These are phyloP conservation scores for Stichopus horrens DNA, from an alignment of 53 echinoderm and acorn worm species.

Conservation along the genomic window DNA sequence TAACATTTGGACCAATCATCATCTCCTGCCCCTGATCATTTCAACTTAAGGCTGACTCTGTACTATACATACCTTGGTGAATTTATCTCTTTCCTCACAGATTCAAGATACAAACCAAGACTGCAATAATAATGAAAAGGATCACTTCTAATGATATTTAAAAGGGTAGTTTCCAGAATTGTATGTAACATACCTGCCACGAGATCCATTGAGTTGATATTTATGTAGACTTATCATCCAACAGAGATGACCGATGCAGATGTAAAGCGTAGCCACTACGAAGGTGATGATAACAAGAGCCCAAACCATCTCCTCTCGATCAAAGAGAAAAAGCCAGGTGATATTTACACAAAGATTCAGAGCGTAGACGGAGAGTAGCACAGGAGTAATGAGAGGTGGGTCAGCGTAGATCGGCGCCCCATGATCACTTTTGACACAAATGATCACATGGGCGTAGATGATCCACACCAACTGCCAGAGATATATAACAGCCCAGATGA, in stretches of 20 bases:
- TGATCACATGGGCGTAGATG: conserved; percentile 61
- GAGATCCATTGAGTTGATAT: conserved; percentile 15
- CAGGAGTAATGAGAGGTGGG: conserved; percentile 66
- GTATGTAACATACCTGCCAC: conserved; percentile 44
- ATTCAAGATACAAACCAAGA: too few species aligned
- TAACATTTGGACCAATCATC: too few species aligned
- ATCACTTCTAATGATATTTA: too few species aligned
- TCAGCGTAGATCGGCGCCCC: conserved; percentile 68
- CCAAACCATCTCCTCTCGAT: conserved; percentile 62
- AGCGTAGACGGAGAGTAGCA: conserved; percentile 61
- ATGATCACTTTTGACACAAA: conserved; percentile 63
- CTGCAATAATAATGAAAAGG: too few species aligned
- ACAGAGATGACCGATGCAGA: conserved; percentile 53
- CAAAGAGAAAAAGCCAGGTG: conserved; percentile 77
- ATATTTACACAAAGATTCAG: conserved; percentile 70
- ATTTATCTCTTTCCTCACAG: too few species aligned
- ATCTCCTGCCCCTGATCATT: too few species aligned
- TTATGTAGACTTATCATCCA: conserved; percentile 39
- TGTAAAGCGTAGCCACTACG: conserved; percentile 54
- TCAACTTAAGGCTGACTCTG: too few species aligned
- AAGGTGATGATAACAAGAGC: conserved; percentile 61
- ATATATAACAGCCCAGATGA: conserved; percentile 87
- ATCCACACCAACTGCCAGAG: conserved; percentile 64
- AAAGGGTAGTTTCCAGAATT: too few species aligned
- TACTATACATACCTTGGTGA: too few species aligned